Evolutionary conservation across 1,140 invertebrate species (phyloP).

Genomic region (Brachionus rotundiformis): DNA sequence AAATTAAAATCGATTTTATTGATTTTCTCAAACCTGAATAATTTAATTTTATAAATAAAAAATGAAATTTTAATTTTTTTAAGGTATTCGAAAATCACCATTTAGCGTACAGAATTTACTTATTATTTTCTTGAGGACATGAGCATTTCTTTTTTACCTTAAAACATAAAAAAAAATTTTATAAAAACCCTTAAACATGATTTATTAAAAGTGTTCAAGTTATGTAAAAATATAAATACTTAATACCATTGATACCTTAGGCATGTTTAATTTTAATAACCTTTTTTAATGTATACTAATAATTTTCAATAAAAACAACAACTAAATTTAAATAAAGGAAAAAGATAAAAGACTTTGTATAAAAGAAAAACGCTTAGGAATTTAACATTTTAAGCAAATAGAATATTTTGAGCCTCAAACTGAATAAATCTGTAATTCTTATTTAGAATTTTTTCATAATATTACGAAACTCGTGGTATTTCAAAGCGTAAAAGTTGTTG

Average conservation of each 20-base stretch:
- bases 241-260: background rate
- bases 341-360: too few species aligned
- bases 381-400: background rate
- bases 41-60: constrained; percentile 5
- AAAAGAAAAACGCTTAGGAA: background rate
- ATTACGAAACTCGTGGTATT: background rate
- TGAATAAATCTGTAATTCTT: too few species aligned
- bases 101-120: background rate
- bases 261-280: background rate
- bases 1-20: constrained; percentile 30
- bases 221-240: background rate
- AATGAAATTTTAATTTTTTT: constrained; percentile 21
- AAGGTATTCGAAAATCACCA: background rate
- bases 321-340: too few species aligned
- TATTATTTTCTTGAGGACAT: background rate
- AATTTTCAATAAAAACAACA: background rate
- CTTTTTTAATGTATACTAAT: background rate
- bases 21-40: constrained; percentile 3
- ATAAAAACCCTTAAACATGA: background rate
- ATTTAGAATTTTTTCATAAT: too few species aligned
- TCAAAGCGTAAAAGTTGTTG: background rate
- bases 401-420: background rate
- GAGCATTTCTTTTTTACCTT: background rate
- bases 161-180: background rate
- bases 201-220: background rate